Percentiles rank a stretch among this genome's conserved stretches.
These are phyloP conservation scores for Tenthredo scrophulariae DNA, from an alignment of 2,888 invertebrate genomes.

Conservation along the genomic window DNA sequence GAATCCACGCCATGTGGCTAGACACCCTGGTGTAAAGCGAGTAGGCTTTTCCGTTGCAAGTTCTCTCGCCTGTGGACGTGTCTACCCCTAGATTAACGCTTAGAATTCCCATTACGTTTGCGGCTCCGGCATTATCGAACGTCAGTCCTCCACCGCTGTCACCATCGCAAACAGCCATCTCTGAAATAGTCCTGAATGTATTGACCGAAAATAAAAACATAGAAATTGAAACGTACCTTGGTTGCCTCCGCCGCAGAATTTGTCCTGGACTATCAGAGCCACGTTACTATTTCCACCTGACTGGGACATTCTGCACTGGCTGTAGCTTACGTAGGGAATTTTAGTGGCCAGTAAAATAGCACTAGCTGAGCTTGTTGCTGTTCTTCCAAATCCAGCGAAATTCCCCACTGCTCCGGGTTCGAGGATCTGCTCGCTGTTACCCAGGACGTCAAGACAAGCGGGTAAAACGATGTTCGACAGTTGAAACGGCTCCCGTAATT, in stretches of 20 bases:
- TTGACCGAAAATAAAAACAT: not conserved
- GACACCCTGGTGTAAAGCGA: constrained; percentile 75
- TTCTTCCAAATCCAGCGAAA: constrained; percentile 75
- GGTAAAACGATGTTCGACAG: constrained; percentile 69
- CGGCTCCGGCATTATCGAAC: constrained; percentile 70
- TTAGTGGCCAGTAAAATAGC: constrained; percentile 67
- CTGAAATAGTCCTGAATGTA: constrained; percentile 62
- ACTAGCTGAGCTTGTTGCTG: constrained; percentile 67
- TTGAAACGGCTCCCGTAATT: constrained; percentile 64
- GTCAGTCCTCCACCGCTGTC: constrained; percentile 79
- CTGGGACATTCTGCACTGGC: constrained; percentile 65
- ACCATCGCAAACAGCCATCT: constrained; percentile 77
- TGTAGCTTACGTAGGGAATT: constrained; percentile 70
- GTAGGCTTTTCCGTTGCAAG: constrained; percentile 72
- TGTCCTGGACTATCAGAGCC: constrained; percentile 71
- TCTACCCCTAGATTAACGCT: constrained; percentile 73
- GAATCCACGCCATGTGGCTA: constrained; percentile 71
- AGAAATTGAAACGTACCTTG: constrained; percentile 68
- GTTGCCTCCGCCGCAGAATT: constrained; percentile 76
- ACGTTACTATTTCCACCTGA: constrained; percentile 57
- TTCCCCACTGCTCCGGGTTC: constrained; percentile 68
- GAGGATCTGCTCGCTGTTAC: constrained; percentile 63
- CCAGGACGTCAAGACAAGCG: constrained; percentile 68
- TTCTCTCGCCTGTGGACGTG: constrained; percentile 59
- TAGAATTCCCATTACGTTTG: constrained; percentile 78